These are phyloP conservation scores for Parnassius apollo DNA, from an alignment of 2,888 invertebrate genomes.

Conservation along the genomic window DNA sequence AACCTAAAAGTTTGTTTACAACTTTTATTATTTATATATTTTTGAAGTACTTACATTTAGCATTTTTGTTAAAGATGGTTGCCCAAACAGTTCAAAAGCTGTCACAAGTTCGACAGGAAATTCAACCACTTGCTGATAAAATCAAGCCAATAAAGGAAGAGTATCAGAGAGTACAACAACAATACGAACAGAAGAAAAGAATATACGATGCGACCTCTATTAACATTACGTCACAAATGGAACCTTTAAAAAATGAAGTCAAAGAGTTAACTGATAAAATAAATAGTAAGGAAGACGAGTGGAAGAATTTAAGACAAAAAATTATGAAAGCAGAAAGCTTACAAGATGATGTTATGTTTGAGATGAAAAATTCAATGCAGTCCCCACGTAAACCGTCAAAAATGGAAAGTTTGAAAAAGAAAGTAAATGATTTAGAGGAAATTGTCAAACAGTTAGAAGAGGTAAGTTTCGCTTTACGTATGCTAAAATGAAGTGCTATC, in stretches of 20 bases:
- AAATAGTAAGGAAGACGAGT: slow-evolving; percentile 75
- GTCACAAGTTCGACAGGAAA: slow-evolving; percentile 71
- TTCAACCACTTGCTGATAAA: slow-evolving; percentile 70
- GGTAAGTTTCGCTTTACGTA: slow-evolving; percentile 36
- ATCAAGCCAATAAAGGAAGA: slow-evolving; percentile 85
- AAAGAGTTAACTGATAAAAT: slow-evolving; percentile 76
- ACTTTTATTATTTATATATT: too few species aligned
- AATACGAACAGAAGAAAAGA: slow-evolving; percentile 85
- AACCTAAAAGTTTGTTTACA: too few species aligned
- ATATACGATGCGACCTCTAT: slow-evolving; percentile 84
- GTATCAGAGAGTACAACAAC: slow-evolving; percentile 83
- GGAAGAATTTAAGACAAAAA: slow-evolving; percentile 77
- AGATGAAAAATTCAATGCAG: slow-evolving; percentile 76
- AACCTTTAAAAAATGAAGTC: slow-evolving; percentile 78
- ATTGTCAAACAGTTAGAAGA: slow-evolving; percentile 73
- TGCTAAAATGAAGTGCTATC: too few species aligned
- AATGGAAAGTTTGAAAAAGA: slow-evolving; percentile 83
- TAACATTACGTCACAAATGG: slow-evolving; percentile 78
- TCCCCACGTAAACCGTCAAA: slow-evolving; percentile 73
- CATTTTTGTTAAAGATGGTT: slow-evolving; percentile 63
- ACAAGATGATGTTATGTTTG: slow-evolving; percentile 75
- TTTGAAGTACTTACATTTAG: too few species aligned
- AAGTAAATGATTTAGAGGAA: slow-evolving; percentile 83
- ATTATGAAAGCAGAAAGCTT: slow-evolving; percentile 79
- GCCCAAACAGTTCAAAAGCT: slow-evolving; percentile 82